Conservation (phyloP, 2,113 vertebrate genomes). For the Numida meleagris region DNA sequence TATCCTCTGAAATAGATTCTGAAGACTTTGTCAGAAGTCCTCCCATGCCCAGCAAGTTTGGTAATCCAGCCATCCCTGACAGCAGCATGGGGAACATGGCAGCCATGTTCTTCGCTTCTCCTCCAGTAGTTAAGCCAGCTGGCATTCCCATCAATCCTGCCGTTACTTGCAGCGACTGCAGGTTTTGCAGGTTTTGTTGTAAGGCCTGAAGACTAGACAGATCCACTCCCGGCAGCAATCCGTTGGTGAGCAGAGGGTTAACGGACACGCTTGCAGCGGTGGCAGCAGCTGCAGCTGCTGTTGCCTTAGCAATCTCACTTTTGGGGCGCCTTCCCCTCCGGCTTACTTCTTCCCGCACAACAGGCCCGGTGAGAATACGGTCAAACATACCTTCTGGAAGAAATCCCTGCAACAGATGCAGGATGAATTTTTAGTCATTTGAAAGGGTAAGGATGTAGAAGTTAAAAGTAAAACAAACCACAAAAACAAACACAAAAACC, state of each 20-base stretch:
- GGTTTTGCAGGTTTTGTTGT: slow-evolving; percentile 94
- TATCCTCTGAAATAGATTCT: slow-evolving; percentile 82
- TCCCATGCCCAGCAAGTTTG: slow-evolving; percentile 91
- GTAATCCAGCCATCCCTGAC: slow-evolving; percentile 92
- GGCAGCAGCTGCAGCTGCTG: slow-evolving; percentile 66
- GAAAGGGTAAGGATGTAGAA: background rate
- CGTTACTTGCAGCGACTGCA: slow-evolving; percentile 94
- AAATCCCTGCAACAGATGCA: slow-evolving; percentile 84
- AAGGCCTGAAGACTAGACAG: slow-evolving; percentile 92
- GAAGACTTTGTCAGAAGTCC: slow-evolving; percentile 83
- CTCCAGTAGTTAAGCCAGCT: slow-evolving; percentile 81
- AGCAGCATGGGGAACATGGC: slow-evolving; percentile 98
- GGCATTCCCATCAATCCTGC: slow-evolving; percentile 94
- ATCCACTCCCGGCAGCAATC: slow-evolving; percentile 91
- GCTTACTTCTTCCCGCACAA: slow-evolving; percentile 97
- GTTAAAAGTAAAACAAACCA: background rate
- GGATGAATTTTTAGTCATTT: background rate
- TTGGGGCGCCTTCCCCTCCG: slow-evolving; percentile 94
- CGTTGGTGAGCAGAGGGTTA: slow-evolving; percentile 87
- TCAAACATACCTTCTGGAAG: slow-evolving; percentile 98
- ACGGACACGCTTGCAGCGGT: slow-evolving; percentile 70
- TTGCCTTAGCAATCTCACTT: slow-evolving; percentile 87
- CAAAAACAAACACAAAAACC: background rate
- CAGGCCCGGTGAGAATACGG: slow-evolving; percentile 95
- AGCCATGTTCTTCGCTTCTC: slow-evolving; percentile 88